Conservation (phyloP, 2,113 vertebrate genomes). For the Stegostoma tigrinum region DNA sequence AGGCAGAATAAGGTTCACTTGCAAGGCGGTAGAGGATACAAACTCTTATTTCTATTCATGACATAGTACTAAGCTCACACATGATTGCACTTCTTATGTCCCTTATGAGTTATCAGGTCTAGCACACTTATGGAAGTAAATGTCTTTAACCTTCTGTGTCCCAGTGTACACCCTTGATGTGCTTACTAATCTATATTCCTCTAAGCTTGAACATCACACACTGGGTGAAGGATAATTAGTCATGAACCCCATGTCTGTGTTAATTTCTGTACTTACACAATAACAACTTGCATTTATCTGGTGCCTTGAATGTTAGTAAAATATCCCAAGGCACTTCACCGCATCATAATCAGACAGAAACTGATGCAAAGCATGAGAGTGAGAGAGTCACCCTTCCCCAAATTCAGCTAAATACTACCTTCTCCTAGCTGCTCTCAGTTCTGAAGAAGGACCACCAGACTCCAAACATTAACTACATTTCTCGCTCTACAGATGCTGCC, state of each 20-base stretch:
- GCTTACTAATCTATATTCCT: neutral
- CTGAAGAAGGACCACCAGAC: too few species aligned
- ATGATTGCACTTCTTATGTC: neutral
- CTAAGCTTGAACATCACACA: neutral
- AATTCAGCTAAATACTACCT: too few species aligned
- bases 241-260: neutral
- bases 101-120: neutral
- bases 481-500: too few species aligned
- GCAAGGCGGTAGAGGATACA: neutral
- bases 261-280: neutral
- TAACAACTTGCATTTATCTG: conserved; percentile 10
- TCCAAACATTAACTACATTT: too few species aligned
- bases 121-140: neutral
- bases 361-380: neutral
- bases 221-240: neutral
- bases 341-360: neutral
- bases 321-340: neutral
- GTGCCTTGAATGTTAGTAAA: neutral
- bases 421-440: too few species aligned
- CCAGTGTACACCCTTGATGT: neutral
- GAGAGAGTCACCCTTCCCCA: neutral
- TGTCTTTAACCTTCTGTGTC: conserved; percentile 11
- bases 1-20: neutral
- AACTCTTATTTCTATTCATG: conserved; percentile 26
- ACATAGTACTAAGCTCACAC: neutral